Percentiles rank a stretch among this genome's conserved stretches.
Evolutionary conservation across 2,888 invertebrate genomes (phyloP).

Genomic region (Agrochola circellaris): DNA sequence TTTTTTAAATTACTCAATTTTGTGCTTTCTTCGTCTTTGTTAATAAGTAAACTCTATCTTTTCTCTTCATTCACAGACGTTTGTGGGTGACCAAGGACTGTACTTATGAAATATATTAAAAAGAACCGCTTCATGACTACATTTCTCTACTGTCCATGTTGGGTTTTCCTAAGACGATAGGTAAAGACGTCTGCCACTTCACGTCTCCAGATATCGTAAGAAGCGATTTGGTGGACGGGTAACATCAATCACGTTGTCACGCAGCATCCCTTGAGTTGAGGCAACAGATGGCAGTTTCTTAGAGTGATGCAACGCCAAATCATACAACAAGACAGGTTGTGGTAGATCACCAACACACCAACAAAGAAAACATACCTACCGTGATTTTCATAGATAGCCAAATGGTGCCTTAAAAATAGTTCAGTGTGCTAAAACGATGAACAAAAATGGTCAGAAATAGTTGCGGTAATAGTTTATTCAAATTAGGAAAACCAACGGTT

Average conservation of each 20-base stretch:
- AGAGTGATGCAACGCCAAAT: slow-evolving; percentile 38
- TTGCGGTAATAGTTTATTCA: neutral
- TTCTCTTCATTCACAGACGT: neutral
- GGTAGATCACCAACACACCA: neutral
- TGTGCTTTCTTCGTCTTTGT: neutral
- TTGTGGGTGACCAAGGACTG: neutral
- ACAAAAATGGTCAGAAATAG: neutral
- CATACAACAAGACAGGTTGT: slow-evolving; percentile 17
- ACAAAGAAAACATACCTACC: neutral
- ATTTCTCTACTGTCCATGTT: neutral
- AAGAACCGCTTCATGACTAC: neutral
- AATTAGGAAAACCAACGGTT: neutral
- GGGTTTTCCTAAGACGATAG: neutral
- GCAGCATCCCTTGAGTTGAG: slow-evolving; percentile 36
- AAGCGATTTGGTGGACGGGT: slow-evolving; percentile 33
- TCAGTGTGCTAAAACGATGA: neutral
- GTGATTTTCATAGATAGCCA: neutral
- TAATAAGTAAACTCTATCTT: neutral
- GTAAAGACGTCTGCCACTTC: neutral
- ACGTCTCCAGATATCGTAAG: slow-evolving; percentile 18
- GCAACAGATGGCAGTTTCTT: slow-evolving; percentile 58
- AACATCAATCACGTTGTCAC: slow-evolving; percentile 52
- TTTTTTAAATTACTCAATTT: neutral
- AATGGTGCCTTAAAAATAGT: neutral
- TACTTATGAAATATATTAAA: neutral